Evolutionary conservation across 2,888 invertebrate genomes (phyloP), one percentile per base, ranked within the genome.

Genomic region (Tenthredo mesomela): DNA sequence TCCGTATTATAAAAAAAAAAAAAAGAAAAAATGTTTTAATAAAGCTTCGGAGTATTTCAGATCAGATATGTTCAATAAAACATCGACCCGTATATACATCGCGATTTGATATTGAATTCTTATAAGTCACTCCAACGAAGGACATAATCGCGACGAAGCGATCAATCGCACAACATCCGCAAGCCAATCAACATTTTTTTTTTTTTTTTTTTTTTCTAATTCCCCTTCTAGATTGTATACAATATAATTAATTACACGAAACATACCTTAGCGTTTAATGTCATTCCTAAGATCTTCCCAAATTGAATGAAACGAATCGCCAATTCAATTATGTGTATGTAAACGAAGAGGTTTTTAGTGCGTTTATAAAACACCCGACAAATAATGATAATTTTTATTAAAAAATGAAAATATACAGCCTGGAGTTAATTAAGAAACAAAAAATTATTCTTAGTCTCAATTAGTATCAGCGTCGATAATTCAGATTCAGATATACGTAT

Each of bases 221-320:
- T 37, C 37, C n/a, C 29, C 18, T 18, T 33, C 37, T 9, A 70
- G 25, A 2, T 70, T 47, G 75, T 25, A 43, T 25, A 43, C 21
- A 47, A 1, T 29, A n/a, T 25, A 75, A 43, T 43, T 37, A 70
- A 70, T 37, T 15, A n/a, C 21, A 43, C n/a, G 29, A 40, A n/a
- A 80, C 80, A 37, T 80, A 80, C 80, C 80, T 80, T 40, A 12
- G 58, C 80, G 37, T 80, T 61, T 40, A 40, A 61, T 80, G 12
- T 37, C 80, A 80, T 80, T 78, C 78, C 77, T 50, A 12, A 77
- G 50, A 33, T 29, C 54, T 50, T 25, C 18, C 47, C 29, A 6
- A 77, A 54, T 77, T 12, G 29, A 67, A 29, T 43, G 25, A 29
- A 73, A 2, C 29, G 25, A 61, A 61, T 61, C 12, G 61, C 1